These are phyloP conservation scores for Helleia helle DNA, from an alignment of 2,888 invertebrate genomes.

Conservation along the genomic window DNA sequence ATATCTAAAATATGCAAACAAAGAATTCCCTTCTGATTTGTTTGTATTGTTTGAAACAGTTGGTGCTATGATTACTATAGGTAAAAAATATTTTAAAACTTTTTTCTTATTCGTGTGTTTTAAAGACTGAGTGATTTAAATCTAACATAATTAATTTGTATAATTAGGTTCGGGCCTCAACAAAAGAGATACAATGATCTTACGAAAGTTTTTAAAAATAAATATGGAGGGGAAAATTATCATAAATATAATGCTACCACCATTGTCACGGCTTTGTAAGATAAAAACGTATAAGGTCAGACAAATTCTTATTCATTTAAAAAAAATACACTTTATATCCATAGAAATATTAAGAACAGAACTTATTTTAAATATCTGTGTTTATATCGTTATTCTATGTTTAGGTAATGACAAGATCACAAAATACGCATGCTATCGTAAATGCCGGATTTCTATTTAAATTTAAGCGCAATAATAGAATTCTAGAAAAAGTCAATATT, in stretches of 20 bases:
- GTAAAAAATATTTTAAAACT: no score
- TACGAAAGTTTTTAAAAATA: conserved; percentile 72
- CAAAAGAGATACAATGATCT: conserved; percentile 31
- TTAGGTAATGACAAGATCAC: conserved; percentile 83
- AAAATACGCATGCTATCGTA: conserved; percentile 85
- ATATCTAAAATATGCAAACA: conserved; percentile 76
- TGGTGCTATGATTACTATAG: conserved; percentile 53
- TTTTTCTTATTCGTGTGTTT: no score
- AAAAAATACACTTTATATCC: not conserved
- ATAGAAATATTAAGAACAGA: no score
- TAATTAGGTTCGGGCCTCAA: conserved; percentile 35
- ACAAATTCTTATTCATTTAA: no score
- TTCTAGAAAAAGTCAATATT: conserved; percentile 44
- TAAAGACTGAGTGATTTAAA: no score
- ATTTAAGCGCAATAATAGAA: conserved; percentile 53
- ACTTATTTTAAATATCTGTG: no score
- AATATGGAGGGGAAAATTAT: conserved; percentile 80
- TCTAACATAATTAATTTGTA: no score
- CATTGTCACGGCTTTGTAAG: conserved; percentile 59
- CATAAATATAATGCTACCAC: conserved; percentile 72
- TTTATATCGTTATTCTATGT: no score
- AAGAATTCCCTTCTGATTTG: conserved; percentile 84
- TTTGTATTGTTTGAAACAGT: conserved; percentile 77
- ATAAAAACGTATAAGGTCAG: conserved; percentile 83
- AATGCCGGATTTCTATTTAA: conserved; percentile 82